Evolutionary conservation across 2,113 vertebrate genomes (phyloP).

Genomic region (Tragulus kanchil): DNA sequence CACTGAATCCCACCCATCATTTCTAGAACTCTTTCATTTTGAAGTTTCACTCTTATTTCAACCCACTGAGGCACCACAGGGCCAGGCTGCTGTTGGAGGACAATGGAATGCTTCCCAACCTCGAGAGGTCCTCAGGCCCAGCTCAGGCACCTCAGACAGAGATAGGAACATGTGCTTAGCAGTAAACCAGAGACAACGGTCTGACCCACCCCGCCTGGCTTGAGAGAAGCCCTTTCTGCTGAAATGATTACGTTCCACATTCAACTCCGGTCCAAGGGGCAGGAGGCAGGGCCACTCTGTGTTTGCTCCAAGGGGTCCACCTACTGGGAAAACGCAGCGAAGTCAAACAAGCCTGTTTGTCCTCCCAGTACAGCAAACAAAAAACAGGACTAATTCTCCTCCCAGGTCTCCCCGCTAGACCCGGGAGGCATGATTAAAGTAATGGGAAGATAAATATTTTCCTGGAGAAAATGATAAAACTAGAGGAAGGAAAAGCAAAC

Average conservation of each 20-base stretch:
- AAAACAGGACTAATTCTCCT: constrained; percentile 48
- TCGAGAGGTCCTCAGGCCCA: background rate
- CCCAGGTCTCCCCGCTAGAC: constrained; percentile 51
- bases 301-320: constrained; percentile 80
- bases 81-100: background rate
- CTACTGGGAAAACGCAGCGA: constrained; percentile 77
- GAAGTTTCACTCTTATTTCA: background rate
- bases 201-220: background rate
- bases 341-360: constrained; percentile 79
- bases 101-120: background rate
- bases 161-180: background rate
- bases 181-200: background rate
- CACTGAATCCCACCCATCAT: background rate
- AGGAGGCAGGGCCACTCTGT: background rate
- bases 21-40: background rate
- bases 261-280: constrained; percentile 9
- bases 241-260: background rate
- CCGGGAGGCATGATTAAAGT: constrained; percentile 60
- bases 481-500: constrained; percentile 71
- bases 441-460: constrained; percentile 82
- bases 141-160: background rate
- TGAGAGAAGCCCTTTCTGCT: background rate
- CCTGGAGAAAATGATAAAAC: constrained; percentile 74
- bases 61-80: background rate
- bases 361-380: constrained; percentile 75